These are phyloP conservation scores for Muricea muricata DNA, from an alignment of 92 coral and sea anemone species.

Conservation along the genomic window DNA sequence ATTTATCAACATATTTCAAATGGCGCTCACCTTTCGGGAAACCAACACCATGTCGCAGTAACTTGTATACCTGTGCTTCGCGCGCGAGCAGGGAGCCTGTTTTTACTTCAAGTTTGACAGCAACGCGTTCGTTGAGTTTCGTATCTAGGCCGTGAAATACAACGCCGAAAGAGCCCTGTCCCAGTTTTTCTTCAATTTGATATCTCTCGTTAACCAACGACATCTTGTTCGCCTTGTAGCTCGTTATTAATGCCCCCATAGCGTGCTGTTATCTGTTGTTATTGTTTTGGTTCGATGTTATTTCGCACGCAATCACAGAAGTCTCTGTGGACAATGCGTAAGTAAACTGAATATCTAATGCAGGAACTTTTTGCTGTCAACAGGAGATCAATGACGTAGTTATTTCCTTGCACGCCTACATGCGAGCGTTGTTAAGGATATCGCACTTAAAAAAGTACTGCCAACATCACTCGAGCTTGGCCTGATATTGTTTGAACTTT, in stretches of 20 bases:
- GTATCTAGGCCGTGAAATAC: conserved; percentile 63
- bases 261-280: neutral
- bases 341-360: neutral
- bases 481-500: neutral
- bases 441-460: neutral
- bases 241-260: conserved; percentile 29
- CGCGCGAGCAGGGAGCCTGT: conserved; percentile 59
- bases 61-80: conserved; percentile 72
- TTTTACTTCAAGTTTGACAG: conserved; percentile 68
- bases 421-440: conserved; percentile 1
- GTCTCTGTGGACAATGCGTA: neutral
- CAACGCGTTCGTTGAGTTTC: conserved; percentile 68
- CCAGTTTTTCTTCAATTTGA: conserved; percentile 59
- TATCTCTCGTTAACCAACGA: conserved; percentile 62
- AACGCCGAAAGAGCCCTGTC: conserved; percentile 80
- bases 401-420: neutral
- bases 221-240: conserved; percentile 36
- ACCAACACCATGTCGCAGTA: conserved; percentile 52
- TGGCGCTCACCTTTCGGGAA: conserved; percentile 21
- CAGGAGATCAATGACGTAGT: neutral
- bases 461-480: neutral
- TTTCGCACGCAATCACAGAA: conserved; percentile 2
- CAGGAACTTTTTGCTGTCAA: neutral
- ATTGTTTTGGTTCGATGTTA: neutral
- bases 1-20: neutral